phyloP scores from a whole-genome alignment of 2,888 invertebrate genomes.

The Stenolophus ochropezus region DNA sequence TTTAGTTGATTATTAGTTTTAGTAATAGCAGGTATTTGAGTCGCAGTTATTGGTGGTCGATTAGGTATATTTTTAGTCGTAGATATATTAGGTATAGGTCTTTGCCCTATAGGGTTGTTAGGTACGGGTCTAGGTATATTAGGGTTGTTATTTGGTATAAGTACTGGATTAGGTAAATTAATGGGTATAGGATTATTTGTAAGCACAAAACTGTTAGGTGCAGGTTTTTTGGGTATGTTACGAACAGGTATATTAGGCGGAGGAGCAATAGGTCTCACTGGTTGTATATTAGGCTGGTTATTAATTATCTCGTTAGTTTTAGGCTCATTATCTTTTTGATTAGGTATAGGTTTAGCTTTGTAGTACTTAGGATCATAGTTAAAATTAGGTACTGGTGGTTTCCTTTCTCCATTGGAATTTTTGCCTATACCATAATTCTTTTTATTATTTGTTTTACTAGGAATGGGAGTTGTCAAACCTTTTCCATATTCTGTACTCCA shows the following conservation, averaged over 20 bases:
- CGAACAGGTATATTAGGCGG: background rate
- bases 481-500: slow-evolving; percentile 74
- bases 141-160: no score
- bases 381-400: slow-evolving; percentile 5
- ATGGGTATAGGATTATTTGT: no score
- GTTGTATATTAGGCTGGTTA: background rate
- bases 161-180: no score
- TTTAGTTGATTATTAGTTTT: no score
- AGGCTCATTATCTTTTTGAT: background rate
- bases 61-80: background rate
- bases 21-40: no score
- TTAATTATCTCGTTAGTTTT: background rate
- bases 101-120: background rate
- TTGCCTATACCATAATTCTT: slow-evolving; percentile 61
- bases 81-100: background rate
- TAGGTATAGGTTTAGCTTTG: slow-evolving; percentile 1
- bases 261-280: background rate
- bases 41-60: background rate
- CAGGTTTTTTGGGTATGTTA: background rate
- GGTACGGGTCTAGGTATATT: no score
- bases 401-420: background rate
- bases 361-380: slow-evolving; percentile 41
- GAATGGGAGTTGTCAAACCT: slow-evolving; percentile 60
- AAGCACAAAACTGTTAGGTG: no score
- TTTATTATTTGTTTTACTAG: slow-evolving; percentile 18